Base-by-base conservation (phyloP, 92 coral and sea anemone genomes). In the Galaxea fascicularis region DNA sequence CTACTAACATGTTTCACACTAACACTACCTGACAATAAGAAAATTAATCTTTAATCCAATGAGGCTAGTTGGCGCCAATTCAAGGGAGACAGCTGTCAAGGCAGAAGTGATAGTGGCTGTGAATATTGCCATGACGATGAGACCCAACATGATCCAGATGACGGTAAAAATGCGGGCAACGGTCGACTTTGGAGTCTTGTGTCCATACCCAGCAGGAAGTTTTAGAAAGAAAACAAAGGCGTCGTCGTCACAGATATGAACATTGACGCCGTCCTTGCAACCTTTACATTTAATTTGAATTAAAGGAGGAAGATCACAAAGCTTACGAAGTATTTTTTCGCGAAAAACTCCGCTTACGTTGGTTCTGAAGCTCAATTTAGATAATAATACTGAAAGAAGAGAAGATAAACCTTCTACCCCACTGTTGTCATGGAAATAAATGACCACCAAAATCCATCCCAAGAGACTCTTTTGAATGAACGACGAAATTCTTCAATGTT, bases 371-470 rank as follows among this genome's bases (percentile, higher is more conserved):
- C n/a, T 35, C 41, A 35, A 35, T 35, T 35, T 35, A 35, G 41
- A 35, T 6, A n/a, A n/a, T n/a, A n/a, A n/a, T n/a, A n/a, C 41
- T 35, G 41, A 2, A 6, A 2, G 41, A n/a, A 41, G 17, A 46
- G 22, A 16, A 26, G 15, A 49, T 6, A 4, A n/a, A n/a, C n/a
- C 27, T n/a, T 85, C 45, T 79, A 86, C 89, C 89, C 89, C 0
- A 86, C 89, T 10, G 89, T 86, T 9, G 89, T 86, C 79, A 86
- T 79, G 24, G 89, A 86, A 59, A 86, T 74, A 29, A 77, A 86
- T 17, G 89, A 86, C 89, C 89, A 86, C 89, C 89, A 78, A 64
- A 86, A 86, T 52, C 89, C 89, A 68, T 86, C 85, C 89, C 85
- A 86, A 10, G 89, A 86, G 20, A 80, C 90, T 73, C 41, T 60